A percentile compares a stretch with the other conserved stretches of the same genome.
Conservation (phyloP, 2,113 vertebrate species). For the Siniperca knerii region DNA sequence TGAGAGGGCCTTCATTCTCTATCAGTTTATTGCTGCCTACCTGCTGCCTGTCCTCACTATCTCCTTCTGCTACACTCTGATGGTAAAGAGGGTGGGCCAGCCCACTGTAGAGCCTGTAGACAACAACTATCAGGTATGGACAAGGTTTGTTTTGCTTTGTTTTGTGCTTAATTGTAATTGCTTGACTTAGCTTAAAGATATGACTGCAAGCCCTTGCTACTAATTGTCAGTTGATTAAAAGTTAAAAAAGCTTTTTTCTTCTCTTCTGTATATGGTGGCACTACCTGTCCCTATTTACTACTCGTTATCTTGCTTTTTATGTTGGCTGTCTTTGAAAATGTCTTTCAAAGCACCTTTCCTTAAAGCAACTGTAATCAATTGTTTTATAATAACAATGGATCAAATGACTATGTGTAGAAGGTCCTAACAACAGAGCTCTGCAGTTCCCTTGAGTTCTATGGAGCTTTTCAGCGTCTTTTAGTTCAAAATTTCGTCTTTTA, state of each 20-base stretch:
- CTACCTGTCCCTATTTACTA: background rate
- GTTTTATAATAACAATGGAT: background rate
- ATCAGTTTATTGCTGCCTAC: conserved; percentile 88
- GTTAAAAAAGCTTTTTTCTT: background rate
- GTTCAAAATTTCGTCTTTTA: background rate
- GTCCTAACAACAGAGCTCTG: background rate
- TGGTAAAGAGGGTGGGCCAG: conserved; percentile 87
- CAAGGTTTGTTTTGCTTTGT: background rate
- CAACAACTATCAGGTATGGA: conserved; percentile 87
- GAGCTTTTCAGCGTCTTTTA: background rate
- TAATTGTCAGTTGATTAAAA: conserved; percentile 41
- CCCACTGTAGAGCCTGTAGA: conserved; percentile 87
- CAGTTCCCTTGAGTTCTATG: background rate
- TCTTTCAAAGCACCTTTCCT: conserved; percentile 2
- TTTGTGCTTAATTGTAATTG: background rate
- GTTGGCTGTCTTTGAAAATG: background rate
- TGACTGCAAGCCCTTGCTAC: background rate
- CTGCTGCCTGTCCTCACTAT: conserved; percentile 86
- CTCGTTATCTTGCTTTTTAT: background rate
- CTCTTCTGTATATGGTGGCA: background rate
- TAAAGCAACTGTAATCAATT: background rate
- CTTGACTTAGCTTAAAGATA: background rate
- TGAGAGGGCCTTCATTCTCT: conserved; percentile 87
- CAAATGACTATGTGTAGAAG: background rate
- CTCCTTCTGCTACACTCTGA: conserved; percentile 87